Conservation (phyloP, 2,113 vertebrate species). For the Falcunculus frontatus region DNA sequence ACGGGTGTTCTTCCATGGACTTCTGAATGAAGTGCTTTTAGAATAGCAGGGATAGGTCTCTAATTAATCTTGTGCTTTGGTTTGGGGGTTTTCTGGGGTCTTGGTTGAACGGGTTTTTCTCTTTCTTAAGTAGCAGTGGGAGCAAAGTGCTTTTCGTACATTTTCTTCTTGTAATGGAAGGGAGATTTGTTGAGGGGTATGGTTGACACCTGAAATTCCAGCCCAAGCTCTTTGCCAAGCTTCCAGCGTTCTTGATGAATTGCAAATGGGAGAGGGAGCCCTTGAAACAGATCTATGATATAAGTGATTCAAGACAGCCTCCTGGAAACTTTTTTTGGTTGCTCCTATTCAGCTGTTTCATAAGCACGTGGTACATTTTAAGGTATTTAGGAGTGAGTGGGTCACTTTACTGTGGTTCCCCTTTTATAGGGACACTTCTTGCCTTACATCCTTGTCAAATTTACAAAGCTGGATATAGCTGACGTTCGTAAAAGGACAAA, state of each 20-base stretch:
- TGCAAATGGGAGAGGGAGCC: not conserved
- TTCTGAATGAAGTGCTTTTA: not conserved
- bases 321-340: not conserved
- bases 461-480: not conserved
- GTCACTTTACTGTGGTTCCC: not conserved
- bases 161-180: not conserved
- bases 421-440: not conserved
- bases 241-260: not conserved
- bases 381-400: not conserved
- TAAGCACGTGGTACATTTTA: not conserved
- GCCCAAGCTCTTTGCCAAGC: not conserved
- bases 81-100: not conserved
- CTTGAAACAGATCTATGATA: constrained; percentile 15
- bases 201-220: constrained; percentile 8
- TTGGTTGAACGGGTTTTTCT: not conserved
- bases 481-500: not conserved
- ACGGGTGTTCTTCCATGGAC: not conserved
- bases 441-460: not conserved
- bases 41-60: not conserved
- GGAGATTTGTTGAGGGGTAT: not conserved
- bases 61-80: not conserved
- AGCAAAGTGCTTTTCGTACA: not conserved
- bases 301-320: not conserved
- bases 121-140: not conserved
- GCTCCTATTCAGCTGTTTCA: not conserved